Conservation (phyloP, 2,888 invertebrate genomes). For the Drosophila fulvimacula region DNA sequence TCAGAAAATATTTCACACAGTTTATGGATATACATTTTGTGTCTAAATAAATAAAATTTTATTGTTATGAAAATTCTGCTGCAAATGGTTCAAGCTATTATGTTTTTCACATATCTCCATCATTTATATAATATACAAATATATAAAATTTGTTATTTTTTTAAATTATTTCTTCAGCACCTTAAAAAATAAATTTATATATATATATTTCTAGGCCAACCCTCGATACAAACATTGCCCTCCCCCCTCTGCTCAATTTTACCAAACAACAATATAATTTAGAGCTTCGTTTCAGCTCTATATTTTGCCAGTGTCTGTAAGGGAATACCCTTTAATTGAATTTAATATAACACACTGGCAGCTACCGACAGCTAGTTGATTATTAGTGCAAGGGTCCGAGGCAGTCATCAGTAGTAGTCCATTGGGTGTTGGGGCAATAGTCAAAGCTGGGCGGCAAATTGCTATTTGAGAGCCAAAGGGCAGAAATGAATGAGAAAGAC, state of each 20-base stretch:
- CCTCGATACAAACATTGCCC: background rate
- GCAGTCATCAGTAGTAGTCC: slow-evolving; percentile 28
- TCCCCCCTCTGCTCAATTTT: background rate
- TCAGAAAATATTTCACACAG: too few species aligned
- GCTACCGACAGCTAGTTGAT: slow-evolving; percentile 40
- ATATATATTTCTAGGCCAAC: background rate
- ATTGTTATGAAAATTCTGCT: background rate
- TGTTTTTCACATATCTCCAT: background rate
- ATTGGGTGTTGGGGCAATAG: slow-evolving; percentile 4
- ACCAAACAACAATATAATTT: background rate
- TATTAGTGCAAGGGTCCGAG: slow-evolving; percentile 20
- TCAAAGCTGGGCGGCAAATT: slow-evolving; percentile 47
- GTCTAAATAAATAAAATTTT: too few species aligned
- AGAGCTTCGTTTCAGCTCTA: background rate
- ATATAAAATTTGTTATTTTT: too few species aligned
- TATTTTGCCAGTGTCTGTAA: slow-evolving; percentile 6
- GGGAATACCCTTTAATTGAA: slow-evolving; percentile 17
- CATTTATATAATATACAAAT: background rate
- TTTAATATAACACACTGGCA: slow-evolving; percentile 8
- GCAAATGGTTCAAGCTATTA: background rate
- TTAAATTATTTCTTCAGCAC: background rate
- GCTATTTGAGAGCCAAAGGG: slow-evolving; percentile 57
- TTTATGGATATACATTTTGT: too few species aligned
- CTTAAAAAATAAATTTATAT: background rate
- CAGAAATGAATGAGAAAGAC: slow-evolving; percentile 42